Percentiles rank a stretch among this genome's conserved stretches.
These are phyloP conservation scores for Anas flavirostris DNA, from an alignment of 2,797 vertebrate species.

Conservation along the genomic window DNA sequence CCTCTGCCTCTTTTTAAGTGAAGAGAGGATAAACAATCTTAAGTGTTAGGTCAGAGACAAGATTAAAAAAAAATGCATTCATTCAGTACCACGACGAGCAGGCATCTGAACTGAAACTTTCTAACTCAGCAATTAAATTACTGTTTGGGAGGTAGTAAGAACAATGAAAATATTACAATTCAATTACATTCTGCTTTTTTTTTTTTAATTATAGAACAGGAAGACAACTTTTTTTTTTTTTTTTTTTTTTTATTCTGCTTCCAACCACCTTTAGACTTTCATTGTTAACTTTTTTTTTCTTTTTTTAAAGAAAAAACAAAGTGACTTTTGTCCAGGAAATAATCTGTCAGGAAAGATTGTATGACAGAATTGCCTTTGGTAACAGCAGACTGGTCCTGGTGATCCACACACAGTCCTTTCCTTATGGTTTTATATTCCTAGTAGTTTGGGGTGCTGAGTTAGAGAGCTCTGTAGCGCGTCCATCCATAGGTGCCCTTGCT, in stretches of 20 bases:
- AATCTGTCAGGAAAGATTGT: not conserved
- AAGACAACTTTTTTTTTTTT: not conserved
- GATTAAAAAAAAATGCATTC: not conserved
- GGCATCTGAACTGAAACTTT: not conserved
- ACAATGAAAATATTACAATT: not conserved
- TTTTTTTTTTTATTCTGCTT: not conserved
- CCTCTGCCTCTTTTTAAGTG: not conserved
- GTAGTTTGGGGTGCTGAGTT: not conserved
- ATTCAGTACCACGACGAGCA: not conserved
- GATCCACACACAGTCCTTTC: not conserved
- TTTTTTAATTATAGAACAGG: not conserved
- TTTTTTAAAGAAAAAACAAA: not conserved
- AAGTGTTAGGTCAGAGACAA: not conserved
- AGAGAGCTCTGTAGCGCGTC: not conserved
- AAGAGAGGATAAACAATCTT: slow-evolving; percentile 6
- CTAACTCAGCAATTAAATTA: not conserved
- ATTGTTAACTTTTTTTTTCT: not conserved
- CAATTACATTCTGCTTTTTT: not conserved
- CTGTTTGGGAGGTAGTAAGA: not conserved
- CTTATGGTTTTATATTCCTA: not conserved
- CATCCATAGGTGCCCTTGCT: not conserved
- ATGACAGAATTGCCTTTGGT: not conserved
- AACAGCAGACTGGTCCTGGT: not conserved
- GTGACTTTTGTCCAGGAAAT: not conserved
- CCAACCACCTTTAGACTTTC: not conserved